A percentile compares a stretch with the other conserved stretches of the same genome.
These are phyloP conservation scores for Antheraea pernyi DNA, from an alignment of 1,140 invertebrate species.

Conservation along the genomic window DNA sequence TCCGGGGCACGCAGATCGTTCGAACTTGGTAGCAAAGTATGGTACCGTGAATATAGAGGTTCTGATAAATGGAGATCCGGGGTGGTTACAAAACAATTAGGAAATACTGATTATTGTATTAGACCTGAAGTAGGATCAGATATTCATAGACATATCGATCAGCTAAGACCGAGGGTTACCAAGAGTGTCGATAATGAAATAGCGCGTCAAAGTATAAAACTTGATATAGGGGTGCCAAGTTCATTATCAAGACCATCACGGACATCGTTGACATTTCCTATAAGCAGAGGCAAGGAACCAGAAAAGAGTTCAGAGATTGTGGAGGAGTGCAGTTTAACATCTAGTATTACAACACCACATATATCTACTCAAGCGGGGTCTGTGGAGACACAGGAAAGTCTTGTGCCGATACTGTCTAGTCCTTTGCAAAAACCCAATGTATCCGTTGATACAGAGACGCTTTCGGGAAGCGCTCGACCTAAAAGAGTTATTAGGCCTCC, in stretches of 20 bases:
- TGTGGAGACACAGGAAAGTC: no score
- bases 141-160: conserved; percentile 13
- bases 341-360: no score
- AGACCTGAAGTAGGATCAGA: background rate
- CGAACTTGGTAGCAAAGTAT: conserved; percentile 6
- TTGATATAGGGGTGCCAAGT: background rate
- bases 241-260: background rate
- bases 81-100: background rate
- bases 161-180: conserved; percentile 12
- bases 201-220: background rate
- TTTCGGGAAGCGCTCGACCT: no score
- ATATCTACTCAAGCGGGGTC: no score
- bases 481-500: no score
- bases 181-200: background rate
- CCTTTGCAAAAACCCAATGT: no score
- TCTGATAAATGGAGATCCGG: conserved; percentile 14
- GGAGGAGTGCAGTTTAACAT: background rate
- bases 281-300: background rate
- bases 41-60: conserved; percentile 11
- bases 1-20: background rate
- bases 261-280: background rate
- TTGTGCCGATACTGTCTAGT: no score
- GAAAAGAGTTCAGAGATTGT: background rate
- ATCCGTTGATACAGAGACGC: no score
- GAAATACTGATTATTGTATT: conserved; percentile 5